Percentiles rank a stretch among this genome's conserved stretches.
Conservation (phyloP, 2,113 vertebrate species). For the Anarrhichthys ocellatus region DNA sequence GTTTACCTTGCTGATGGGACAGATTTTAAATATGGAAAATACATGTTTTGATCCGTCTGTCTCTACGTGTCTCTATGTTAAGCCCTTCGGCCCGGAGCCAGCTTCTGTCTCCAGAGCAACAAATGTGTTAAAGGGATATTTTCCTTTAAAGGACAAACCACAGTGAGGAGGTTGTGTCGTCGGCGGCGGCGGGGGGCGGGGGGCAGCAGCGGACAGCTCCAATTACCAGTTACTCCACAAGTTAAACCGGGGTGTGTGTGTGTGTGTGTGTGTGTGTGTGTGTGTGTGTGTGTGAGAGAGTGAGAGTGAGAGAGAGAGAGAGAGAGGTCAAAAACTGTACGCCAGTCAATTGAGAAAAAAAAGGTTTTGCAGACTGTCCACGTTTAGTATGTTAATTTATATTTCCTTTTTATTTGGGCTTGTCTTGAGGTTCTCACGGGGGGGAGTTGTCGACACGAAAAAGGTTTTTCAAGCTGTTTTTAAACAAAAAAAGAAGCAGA, state of each 20-base stretch:
- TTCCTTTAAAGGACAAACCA: constrained; percentile 61
- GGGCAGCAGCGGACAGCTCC: constrained; percentile 47
- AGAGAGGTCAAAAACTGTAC: constrained; percentile 53
- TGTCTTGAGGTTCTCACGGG: constrained; percentile 49
- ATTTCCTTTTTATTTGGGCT: constrained; percentile 68
- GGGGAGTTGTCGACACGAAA: constrained; percentile 45
- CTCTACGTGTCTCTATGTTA: constrained; percentile 46
- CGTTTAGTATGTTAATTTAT: constrained; percentile 76
- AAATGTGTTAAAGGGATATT: constrained; percentile 68
- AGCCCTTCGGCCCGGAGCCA: constrained; percentile 52
- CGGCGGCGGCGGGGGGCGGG: no score
- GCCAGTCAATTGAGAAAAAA: constrained; percentile 35
- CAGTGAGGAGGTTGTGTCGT: constrained; percentile 51
- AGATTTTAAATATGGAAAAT: constrained; percentile 20
- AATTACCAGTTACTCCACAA: constrained; percentile 65
- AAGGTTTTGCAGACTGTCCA: constrained; percentile 70
- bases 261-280: constrained; percentile 12
- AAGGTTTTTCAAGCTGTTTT: constrained; percentile 40
- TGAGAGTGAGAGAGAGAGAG: no score
- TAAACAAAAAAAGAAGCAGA: neutral
- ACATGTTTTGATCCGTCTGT: constrained; percentile 39
- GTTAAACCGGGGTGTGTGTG: constrained; percentile 67
- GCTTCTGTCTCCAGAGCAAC: constrained; percentile 73
- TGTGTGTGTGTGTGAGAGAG: constrained; percentile 37
- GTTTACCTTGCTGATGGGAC: constrained; percentile 34